phyloP scores from a whole-genome alignment of 2,113 vertebrate genomes.

The Orycteropus afer region DNA sequence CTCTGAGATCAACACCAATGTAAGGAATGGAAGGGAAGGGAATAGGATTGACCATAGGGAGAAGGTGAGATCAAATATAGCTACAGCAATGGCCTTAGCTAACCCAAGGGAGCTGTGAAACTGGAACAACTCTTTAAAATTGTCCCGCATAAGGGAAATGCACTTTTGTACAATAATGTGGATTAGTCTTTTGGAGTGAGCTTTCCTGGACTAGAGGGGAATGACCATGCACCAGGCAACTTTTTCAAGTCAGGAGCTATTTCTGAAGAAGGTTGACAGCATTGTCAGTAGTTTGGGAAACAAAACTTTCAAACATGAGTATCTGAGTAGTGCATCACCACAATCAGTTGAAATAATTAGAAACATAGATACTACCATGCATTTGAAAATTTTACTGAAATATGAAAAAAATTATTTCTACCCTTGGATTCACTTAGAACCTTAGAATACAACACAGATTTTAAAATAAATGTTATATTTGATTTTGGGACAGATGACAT shows the following conservation, averaged over 20 bases:
- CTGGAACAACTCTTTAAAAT: neutral
- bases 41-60: neutral
- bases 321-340: neutral
- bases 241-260: neutral
- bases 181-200: neutral
- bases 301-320: neutral
- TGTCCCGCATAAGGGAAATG: neutral
- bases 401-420: neutral
- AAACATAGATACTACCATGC: neutral
- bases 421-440: neutral
- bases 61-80: neutral
- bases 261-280: neutral
- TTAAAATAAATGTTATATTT: neutral
- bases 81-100: neutral
- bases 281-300: neutral
- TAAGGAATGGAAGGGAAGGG: neutral
- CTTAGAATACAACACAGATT: neutral
- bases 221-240: neutral
- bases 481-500: neutral
- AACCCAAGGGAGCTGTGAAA: neutral
- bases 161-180: neutral
- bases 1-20: neutral
- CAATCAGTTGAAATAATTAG: neutral
- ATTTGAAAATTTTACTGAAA: neutral
- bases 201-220: neutral